Percentiles rank a stretch among this genome's conserved stretches.
Evolutionary conservation across 2,113 vertebrate species (phyloP).

Genomic region (Cinclus mexicanus): DNA sequence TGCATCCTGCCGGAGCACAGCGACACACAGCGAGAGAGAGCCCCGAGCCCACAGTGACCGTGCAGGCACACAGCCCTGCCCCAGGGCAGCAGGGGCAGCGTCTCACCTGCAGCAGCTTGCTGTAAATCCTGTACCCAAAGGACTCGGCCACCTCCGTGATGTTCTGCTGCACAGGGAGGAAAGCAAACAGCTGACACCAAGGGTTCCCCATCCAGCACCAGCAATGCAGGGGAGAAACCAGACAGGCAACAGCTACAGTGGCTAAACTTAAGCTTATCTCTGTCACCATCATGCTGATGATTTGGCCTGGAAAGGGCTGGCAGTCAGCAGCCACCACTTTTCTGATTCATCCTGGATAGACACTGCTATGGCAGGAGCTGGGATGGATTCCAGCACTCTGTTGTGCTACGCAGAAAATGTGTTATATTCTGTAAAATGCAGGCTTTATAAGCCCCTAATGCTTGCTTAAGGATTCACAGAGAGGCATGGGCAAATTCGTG

Average conservation of each 20-base stretch:
- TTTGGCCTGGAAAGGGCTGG: not conserved
- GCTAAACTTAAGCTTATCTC: not conserved
- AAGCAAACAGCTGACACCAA: not conserved
- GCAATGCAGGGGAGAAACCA: not conserved
- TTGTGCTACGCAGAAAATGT: not conserved
- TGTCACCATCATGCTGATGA: not conserved
- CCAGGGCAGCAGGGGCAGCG: not conserved
- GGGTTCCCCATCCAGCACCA: not conserved
- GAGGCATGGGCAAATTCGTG: not conserved
- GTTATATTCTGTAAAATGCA: not conserved
- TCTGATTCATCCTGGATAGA: not conserved
- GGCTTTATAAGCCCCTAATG: not conserved
- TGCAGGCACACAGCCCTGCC: not conserved
- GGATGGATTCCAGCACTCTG: not conserved
- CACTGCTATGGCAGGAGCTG: not conserved
- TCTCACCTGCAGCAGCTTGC: slow-evolving; percentile 84
- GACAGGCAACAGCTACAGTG: not conserved
- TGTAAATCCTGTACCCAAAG: slow-evolving; percentile 87
- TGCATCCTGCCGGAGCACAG: slow-evolving; percentile 70
- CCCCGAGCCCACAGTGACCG: not conserved
- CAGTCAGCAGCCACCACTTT: not conserved
- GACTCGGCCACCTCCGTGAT: slow-evolving; percentile 75
- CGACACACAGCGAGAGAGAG: not conserved
- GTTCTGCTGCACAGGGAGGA: slow-evolving; percentile 76
- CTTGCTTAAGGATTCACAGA: not conserved